Evolutionary conservation across 2,797 vertebrate species (phyloP).

Genomic region (Hippocampus kuda): DNA sequence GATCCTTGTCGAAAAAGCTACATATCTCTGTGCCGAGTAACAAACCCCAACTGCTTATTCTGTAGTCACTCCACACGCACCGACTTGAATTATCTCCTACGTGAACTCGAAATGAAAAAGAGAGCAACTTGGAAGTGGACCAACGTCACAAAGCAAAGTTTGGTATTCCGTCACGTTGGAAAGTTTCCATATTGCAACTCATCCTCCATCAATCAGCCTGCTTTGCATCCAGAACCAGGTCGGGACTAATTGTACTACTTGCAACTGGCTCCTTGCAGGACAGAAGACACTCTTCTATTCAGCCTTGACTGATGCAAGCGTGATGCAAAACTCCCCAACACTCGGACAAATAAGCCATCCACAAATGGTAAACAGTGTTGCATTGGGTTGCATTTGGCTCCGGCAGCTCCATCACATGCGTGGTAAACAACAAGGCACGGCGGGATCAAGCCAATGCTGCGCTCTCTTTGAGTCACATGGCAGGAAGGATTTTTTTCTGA

Average conservation of each 20-base stretch:
- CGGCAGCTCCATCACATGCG: constrained; percentile 26
- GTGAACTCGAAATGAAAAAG: too few species aligned
- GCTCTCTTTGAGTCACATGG: background rate
- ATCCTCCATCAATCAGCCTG: constrained; percentile 7
- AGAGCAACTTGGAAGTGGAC: too few species aligned
- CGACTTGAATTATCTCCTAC: too few species aligned
- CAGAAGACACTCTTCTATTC: constrained; percentile 51
- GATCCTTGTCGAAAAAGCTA: background rate
- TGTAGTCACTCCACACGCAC: too few species aligned
- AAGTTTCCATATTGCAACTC: background rate
- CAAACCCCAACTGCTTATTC: too few species aligned
- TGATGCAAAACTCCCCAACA: constrained; percentile 49
- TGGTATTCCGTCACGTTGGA: background rate
- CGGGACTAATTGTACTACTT: background rate
- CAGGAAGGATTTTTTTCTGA: too few species aligned
- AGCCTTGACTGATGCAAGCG: constrained; percentile 58
- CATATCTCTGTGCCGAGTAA: background rate
- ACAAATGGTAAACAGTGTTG: constrained; percentile 52
- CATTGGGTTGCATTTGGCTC: constrained; percentile 40
- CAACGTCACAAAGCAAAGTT: background rate
- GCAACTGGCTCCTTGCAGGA: constrained; percentile 9
- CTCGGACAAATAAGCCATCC: constrained; percentile 32
- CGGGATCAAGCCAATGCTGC: background rate
- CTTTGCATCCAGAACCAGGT: background rate
- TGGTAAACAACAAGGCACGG: constrained; percentile 4